Evolutionary conservation across 37 sponge, comb jelly and placozoan species (phyloP), one percentile per base, ranked within the genome.

Genomic region (Oscarella lobularis): DNA sequence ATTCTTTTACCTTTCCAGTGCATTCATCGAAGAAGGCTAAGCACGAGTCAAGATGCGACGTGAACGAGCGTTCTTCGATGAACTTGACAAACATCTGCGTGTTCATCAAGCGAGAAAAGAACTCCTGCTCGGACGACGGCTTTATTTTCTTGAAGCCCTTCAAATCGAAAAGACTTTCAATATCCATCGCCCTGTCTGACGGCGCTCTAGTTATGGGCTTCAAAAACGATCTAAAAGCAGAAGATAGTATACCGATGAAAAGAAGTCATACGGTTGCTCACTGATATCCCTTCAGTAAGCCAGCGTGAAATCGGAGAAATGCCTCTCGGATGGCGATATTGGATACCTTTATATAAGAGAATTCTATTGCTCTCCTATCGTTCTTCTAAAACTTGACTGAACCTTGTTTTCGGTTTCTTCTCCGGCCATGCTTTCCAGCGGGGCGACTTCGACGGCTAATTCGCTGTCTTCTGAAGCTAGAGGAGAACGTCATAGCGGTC

Each of bases 11-110:
- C 85, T 85, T 92, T 37, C 85, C 83, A 36, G 80, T 73, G 65
- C 86, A 88, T 55, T 87, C 92, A 39, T 92, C 92, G 85, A 92
- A 88, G 81, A 91, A 87, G 1, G 79, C 85, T 33, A 85, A 66
- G 37, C 84, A 39, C 0, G 77, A 75, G 70, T 70, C 87, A 41
- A 77, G 78, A 1, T 75, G 27, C 34, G 80, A 79, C 14, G 71
- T 76, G 39, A 87, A 91, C 39, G 85, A 85, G 5, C 88, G 60
- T 74, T 92, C 80, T 77, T 92, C 89, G 5, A 88, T 34, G 70
- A 92, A 92, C 32, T 76, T 73, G 34, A 39, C 80, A 77, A 92
- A 92, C 32, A 85, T 78, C 81, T 92, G 92, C 2, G 92, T 92
- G 80, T 92, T 81, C 40, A 83, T 75, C 66, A 92, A 79, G n/a